phyloP scores from a whole-genome alignment of 2,797 vertebrate genomes.

The Podarcis siculus region DNA sequence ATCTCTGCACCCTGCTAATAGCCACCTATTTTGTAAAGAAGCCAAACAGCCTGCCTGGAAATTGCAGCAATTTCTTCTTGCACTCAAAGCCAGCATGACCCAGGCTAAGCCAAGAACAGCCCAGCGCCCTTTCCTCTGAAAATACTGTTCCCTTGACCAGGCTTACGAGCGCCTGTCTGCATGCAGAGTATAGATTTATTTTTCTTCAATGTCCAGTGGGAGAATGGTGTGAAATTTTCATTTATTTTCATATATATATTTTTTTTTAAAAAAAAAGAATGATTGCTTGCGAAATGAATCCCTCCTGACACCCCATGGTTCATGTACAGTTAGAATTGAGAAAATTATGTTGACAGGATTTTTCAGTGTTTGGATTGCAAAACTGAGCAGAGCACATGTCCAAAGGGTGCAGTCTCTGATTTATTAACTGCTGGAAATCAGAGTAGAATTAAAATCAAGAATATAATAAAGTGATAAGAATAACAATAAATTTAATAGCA shows the following conservation, averaged over 20 bases:
- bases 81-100: conserved; percentile 44
- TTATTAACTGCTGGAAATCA: neutral
- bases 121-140: conserved; percentile 50
- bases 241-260: neutral
- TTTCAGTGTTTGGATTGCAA: neutral
- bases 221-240: conserved; percentile 48
- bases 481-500: neutral
- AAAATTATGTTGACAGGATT: neutral
- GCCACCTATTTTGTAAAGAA: conserved; percentile 40
- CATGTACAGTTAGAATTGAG: neutral
- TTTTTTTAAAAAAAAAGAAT: conserved; percentile 35
- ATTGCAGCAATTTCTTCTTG: conserved; percentile 23
- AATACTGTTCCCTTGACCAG: conserved; percentile 31
- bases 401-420: neutral
- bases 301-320: neutral
- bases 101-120: conserved; percentile 43
- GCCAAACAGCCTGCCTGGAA: conserved; percentile 43
- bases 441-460: neutral
- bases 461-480: no score
- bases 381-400: neutral
- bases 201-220: conserved; percentile 30
- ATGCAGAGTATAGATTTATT: neutral
- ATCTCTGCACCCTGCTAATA: conserved; percentile 29
- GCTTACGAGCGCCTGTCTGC: conserved; percentile 29
- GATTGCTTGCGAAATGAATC: conserved; percentile 39